phyloP scores from a whole-genome alignment of 2,113 vertebrate species.

The Redunca redunca region DNA sequence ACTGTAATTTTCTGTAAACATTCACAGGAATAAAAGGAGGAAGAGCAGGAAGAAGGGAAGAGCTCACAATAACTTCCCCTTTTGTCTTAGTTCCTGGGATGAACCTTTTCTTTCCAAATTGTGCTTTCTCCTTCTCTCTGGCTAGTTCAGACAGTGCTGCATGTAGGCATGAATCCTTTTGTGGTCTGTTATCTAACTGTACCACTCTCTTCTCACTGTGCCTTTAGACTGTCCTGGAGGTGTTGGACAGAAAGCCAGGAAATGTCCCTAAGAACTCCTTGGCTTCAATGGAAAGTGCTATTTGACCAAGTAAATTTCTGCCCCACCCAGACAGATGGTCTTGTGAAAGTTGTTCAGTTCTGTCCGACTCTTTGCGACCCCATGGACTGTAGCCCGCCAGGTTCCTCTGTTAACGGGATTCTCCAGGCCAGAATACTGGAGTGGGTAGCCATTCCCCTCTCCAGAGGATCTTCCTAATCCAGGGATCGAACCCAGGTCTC shows the following conservation, averaged over 20 bases:
- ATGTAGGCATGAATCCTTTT: background rate
- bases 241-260: background rate
- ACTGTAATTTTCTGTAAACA: constrained; percentile 66
- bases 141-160: background rate
- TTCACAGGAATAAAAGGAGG: background rate
- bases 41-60: background rate
- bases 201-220: too few species aligned
- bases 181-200: background rate
- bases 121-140: background rate
- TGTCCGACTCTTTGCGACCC: rapidly evolving
- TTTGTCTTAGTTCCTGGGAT: background rate
- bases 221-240: background rate
- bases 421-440: background rate
- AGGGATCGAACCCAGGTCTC: background rate
- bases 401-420: background rate
- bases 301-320: background rate
- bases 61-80: constrained; percentile 3
- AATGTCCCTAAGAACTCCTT: background rate
- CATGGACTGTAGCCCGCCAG: rapidly evolving
- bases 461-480: background rate
- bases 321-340: background rate
- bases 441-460: background rate
- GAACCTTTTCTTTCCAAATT: background rate
- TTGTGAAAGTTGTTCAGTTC: background rate
- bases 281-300: background rate